Percentiles rank a stretch among this genome's conserved stretches.
phyloP scores from a whole-genome alignment of 2,113 vertebrate genomes.

The Muntiacus muntjak region DNA sequence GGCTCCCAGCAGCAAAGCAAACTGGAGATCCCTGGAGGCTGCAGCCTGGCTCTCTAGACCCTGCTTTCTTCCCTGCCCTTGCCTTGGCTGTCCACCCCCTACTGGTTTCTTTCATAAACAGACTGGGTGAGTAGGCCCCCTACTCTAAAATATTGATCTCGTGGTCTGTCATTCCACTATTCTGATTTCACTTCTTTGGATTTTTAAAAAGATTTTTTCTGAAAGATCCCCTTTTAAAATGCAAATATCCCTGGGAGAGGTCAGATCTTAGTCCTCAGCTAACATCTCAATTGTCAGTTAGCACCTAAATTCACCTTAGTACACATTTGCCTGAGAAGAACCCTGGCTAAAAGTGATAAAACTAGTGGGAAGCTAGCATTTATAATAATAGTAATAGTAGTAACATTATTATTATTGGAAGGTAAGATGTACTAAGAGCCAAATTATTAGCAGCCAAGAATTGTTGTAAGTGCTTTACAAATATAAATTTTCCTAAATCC shows the following conservation, averaged over 20 bases:
- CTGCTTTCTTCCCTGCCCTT: not conserved
- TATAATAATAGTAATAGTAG: not conserved
- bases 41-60: not conserved
- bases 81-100: not conserved
- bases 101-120: constrained; percentile 7
- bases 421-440: not conserved
- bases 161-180: not conserved
- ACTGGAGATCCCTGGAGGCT: not conserved
- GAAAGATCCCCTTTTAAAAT: constrained; percentile 49
- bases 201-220: constrained; percentile 32
- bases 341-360: not conserved
- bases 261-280: constrained; percentile 37
- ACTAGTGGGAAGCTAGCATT: not conserved
- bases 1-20: not conserved
- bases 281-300: not conserved
- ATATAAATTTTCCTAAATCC: not conserved
- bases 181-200: constrained; percentile 8
- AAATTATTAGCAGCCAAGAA: not conserved
- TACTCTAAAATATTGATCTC: constrained; percentile 23
- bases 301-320: not conserved
- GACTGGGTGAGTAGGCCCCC: not conserved
- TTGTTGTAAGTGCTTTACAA: not conserved
- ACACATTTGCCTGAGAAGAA: not conserved
- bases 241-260: constrained; percentile 42
- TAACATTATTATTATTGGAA: not conserved